These are phyloP conservation scores for Sebastes steindachneri DNA, from an alignment of 2,797 vertebrate genomes.

Conservation along the genomic window DNA sequence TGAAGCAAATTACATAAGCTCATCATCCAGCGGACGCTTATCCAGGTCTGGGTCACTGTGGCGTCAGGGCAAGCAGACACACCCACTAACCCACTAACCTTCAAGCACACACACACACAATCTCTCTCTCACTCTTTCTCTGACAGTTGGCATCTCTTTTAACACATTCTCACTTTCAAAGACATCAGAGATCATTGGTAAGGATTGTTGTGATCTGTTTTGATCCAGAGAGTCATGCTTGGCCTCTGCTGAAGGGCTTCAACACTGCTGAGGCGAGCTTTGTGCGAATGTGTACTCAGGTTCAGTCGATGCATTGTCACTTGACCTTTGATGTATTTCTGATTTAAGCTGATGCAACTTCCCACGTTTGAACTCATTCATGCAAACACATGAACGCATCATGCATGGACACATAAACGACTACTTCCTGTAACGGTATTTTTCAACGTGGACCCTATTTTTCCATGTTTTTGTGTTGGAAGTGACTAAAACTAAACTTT, in stretches of 20 bases:
- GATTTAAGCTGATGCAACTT: conserved; percentile 1
- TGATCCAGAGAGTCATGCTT: conserved; percentile 31
- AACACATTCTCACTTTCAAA: background rate
- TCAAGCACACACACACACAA: background rate
- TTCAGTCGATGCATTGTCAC: background rate
- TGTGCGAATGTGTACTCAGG: conserved; percentile 16
- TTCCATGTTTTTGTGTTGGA: too few relatives aligned
- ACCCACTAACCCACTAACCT: background rate
- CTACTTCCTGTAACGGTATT: too few relatives aligned
- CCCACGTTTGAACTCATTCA: conserved; percentile 14
- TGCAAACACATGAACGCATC: background rate
- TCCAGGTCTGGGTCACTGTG: conserved; percentile 9
- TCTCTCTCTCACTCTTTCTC: background rate
- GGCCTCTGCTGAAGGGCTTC: background rate
- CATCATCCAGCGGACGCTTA: background rate
- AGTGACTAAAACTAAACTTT: too few relatives aligned
- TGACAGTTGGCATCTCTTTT: background rate
- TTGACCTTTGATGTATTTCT: conserved; percentile 35
- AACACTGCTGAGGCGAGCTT: conserved; percentile 16
- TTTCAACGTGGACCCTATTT: too few relatives aligned
- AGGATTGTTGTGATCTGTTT: conserved; percentile 9
- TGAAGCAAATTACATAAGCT: background rate
- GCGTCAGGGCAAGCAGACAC: conserved; percentile 1
- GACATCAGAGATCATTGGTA: background rate
- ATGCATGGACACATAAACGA: background rate